phyloP scores from a whole-genome alignment of 1,140 invertebrate genomes.

The Drosophila erecta region DNA sequence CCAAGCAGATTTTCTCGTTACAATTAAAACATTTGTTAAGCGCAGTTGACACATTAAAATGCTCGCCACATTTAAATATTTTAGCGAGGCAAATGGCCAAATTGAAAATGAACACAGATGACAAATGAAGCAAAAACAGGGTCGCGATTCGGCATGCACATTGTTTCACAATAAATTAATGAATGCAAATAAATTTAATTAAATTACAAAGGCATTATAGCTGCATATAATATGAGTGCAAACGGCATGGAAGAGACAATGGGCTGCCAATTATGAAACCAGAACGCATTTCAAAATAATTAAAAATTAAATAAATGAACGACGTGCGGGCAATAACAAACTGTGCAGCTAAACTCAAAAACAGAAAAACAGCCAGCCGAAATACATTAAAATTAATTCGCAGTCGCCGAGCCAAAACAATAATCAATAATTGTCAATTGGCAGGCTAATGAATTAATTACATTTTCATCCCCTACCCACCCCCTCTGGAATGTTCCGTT shows the following conservation, averaged over 20 bases:
- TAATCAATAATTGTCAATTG: slow-evolving; percentile 82
- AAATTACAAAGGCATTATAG: slow-evolving; percentile 56
- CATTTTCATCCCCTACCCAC: slow-evolving; percentile 26
- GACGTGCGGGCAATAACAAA: slow-evolving; percentile 28
- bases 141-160: slow-evolving; percentile 14
- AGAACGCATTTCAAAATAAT: slow-evolving; percentile 73
- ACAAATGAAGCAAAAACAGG: slow-evolving; percentile 24
- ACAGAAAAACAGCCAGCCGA: slow-evolving; percentile 33
- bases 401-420: slow-evolving; percentile 56
- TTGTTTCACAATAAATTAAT: slow-evolving; percentile 39
- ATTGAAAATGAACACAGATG: slow-evolving; percentile 47
- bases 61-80: slow-evolving; percentile 54
- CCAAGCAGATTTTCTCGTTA: slow-evolving; percentile 11
- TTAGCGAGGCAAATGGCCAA: slow-evolving; percentile 61
- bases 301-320: slow-evolving; percentile 72
- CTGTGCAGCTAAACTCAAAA: slow-evolving; percentile 43
- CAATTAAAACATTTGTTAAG: slow-evolving; percentile 51
- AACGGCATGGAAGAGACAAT: slow-evolving; percentile 40
- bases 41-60: slow-evolving; percentile 53
- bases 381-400: slow-evolving; percentile 61
- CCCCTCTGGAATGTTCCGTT: slow-evolving; percentile 1
- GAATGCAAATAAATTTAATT: slow-evolving; percentile 63
- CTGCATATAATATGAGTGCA: background rate
- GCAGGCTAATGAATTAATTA: slow-evolving; percentile 80
- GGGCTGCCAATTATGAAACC: slow-evolving; percentile 67